Conservation (phyloP, 2,797 vertebrate species). For the Poeciliopsis paucimaculata region DNA sequence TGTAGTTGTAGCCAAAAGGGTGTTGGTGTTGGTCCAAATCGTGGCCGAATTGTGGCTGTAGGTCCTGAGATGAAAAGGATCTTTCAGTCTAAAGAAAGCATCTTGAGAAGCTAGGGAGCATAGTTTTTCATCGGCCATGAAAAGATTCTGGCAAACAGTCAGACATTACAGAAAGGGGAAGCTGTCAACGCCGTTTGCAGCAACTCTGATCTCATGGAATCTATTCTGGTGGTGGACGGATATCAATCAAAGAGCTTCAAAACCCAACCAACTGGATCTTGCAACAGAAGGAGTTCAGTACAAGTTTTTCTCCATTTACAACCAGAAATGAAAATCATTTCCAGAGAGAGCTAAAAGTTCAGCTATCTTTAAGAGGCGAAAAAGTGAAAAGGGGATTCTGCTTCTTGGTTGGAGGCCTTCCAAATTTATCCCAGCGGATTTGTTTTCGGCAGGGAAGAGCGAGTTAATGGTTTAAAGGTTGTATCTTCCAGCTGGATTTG, state of each 20-base stretch:
- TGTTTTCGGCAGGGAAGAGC: background rate
- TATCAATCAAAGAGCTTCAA: background rate
- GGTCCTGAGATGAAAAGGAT: background rate
- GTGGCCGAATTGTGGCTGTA: background rate
- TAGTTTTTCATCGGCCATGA: background rate
- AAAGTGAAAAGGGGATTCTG: background rate
- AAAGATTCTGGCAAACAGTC: conserved; percentile 8
- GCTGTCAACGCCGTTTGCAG: background rate
- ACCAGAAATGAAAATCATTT: background rate
- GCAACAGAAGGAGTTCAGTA: background rate
- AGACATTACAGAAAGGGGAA: background rate
- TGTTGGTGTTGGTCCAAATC: background rate
- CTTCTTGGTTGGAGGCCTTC: background rate
- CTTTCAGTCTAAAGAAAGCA: background rate
- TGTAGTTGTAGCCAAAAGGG: background rate
- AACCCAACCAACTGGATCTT: background rate
- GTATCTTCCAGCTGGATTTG: background rate
- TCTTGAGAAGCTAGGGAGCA: background rate
- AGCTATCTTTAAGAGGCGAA: background rate
- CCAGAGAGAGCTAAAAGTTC: background rate
- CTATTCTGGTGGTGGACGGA: background rate
- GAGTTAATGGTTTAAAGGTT: background rate
- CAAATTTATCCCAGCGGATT: background rate
- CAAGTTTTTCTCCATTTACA: background rate
- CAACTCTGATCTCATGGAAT: background rate